Percentiles rank a stretch among this genome's conserved stretches.
Evolutionary conservation across 1,140 invertebrate species (phyloP).

Genomic region (Meloidogyne hapla): DNA sequence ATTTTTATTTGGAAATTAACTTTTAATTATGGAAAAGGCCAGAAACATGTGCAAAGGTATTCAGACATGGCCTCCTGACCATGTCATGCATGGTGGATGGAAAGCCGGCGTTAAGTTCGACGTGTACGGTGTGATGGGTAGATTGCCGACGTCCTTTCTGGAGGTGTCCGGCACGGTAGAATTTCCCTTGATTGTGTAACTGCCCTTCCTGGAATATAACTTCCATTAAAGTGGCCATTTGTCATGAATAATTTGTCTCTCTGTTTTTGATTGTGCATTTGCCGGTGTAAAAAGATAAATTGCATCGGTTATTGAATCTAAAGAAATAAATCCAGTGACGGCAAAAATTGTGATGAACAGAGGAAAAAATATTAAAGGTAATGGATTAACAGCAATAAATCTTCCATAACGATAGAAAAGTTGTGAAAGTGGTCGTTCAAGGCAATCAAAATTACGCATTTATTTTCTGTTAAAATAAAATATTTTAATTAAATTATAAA

Average conservation of each 20-base stretch:
- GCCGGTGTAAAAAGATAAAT: constrained; percentile 55
- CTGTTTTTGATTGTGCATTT: constrained; percentile 39
- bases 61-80: too few species aligned
- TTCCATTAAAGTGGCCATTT: constrained; percentile 58
- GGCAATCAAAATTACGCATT: constrained; percentile 55
- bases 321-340: constrained; percentile 48
- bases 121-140: too few species aligned
- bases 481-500: too few species aligned
- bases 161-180: too few species aligned
- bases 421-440: constrained; percentile 53
- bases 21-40: too few species aligned
- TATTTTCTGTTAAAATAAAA: background rate
- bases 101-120: too few species aligned
- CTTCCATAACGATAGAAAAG: constrained; percentile 58
- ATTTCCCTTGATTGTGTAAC: constrained; percentile 62
- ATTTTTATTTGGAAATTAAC: too few species aligned
- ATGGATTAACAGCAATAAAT: constrained; percentile 51
- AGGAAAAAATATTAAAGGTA: constrained; percentile 28
- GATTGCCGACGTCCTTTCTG: too few species aligned
- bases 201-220: constrained; percentile 59
- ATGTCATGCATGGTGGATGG: too few species aligned
- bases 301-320: constrained; percentile 59
- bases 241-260: constrained; percentile 60
- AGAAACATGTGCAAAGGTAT: too few species aligned
- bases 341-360: too few species aligned